phyloP scores from a whole-genome alignment of 1,140 invertebrate genomes.

The Chrysopa pallens region DNA sequence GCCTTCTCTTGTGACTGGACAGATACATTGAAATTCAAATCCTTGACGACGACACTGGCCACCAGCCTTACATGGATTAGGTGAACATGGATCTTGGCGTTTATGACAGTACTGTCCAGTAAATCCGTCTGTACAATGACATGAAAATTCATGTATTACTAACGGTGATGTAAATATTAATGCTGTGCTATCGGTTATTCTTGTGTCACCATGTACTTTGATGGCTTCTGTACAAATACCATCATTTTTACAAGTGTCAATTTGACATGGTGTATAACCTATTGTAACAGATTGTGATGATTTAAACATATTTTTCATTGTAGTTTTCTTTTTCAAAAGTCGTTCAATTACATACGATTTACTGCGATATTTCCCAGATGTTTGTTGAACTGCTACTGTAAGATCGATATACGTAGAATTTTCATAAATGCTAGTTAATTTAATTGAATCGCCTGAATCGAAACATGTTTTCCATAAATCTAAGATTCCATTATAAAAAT shows the following conservation, averaged over 20 bases:
- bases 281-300: conserved; percentile 30
- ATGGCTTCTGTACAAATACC: conserved; percentile 58
- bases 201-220: conserved; percentile 43
- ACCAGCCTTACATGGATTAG: conserved; percentile 68
- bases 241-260: conserved; percentile 51
- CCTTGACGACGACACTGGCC: conserved; percentile 66
- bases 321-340: conserved; percentile 38
- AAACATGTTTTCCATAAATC: conserved; percentile 46
- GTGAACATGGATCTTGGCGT: conserved; percentile 76
- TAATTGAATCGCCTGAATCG: conserved; percentile 39
- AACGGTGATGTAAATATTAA: conserved; percentile 65
- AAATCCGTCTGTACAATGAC: conserved; percentile 62
- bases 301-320: conserved; percentile 41
- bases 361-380: conserved; percentile 28
- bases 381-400: conserved; percentile 40
- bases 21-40: conserved; percentile 66
- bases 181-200: conserved; percentile 56
- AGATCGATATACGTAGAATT: conserved; percentile 39
- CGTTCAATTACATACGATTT: conserved; percentile 41
- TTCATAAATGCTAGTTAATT: conserved; percentile 58
- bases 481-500: conserved; percentile 53
- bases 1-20: conserved; percentile 57
- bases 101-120: conserved; percentile 61
- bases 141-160: conserved; percentile 56
- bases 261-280: conserved; percentile 54